These are phyloP conservation scores for Tuberolachnus salignus DNA, from an alignment of 2,888 invertebrate species.

Conservation along the genomic window DNA sequence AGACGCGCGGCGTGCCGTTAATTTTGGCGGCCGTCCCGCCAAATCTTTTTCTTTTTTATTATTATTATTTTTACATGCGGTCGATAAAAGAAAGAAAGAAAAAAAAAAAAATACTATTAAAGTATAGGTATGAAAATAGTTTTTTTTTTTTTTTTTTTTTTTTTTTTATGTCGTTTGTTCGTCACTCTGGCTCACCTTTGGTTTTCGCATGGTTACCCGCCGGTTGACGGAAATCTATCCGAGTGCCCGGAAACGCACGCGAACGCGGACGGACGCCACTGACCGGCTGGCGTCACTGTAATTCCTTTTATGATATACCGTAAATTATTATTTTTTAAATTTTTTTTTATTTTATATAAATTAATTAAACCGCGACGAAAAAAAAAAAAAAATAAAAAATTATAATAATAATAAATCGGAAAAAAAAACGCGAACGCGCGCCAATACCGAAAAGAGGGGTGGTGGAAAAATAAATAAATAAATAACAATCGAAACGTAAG, in stretches of 20 bases:
- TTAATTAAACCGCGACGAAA: no score
- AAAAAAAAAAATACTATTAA: neutral
- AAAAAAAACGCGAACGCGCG: no score
- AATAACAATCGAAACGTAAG: no score
- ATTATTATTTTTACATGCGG: conserved; percentile 34
- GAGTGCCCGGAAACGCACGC: neutral
- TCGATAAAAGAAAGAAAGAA: neutral
- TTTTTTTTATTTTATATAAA: no score
- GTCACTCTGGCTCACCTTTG: conserved; percentile 38
- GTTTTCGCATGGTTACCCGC: conserved; percentile 33
- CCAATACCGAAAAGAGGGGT: neutral
- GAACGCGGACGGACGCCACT: neutral
- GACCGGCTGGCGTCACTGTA: neutral
- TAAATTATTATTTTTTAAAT: no score
- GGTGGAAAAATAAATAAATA: no score
- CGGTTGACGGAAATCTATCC: neutral
- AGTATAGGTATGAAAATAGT: neutral
- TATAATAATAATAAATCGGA: no score
- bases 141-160: neutral
- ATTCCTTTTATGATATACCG: no score
- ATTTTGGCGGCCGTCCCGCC: conserved; percentile 11
- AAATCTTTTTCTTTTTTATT: conserved; percentile 15
- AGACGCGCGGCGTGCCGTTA: neutral
- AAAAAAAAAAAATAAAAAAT: no score
- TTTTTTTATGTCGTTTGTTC: no score